phyloP scores from a whole-genome alignment of 2,888 invertebrate genomes.

The Tachina lurida region DNA sequence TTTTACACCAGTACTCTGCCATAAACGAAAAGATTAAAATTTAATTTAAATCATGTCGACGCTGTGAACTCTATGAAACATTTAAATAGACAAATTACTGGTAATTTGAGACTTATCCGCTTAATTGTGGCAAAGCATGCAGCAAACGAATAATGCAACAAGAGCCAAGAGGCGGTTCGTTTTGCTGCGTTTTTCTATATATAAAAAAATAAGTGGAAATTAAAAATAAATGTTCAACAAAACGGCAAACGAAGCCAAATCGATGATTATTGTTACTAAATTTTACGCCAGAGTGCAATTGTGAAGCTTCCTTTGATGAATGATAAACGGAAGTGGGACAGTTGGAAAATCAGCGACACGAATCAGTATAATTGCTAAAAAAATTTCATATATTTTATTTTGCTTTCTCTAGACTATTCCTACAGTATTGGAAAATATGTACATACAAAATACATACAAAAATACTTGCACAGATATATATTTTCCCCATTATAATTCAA shows the following conservation, averaged over 20 bases:
- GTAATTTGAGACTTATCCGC: slow-evolving; percentile 54
- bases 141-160: slow-evolving; percentile 9
- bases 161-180: neutral
- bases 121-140: slow-evolving; percentile 58
- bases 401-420: neutral
- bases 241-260: slow-evolving; percentile 22
- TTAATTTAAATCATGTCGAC: slow-evolving; percentile 24
- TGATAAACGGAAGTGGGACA: slow-evolving; percentile 7
- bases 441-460: neutral
- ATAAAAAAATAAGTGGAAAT: neutral
- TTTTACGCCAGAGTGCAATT: slow-evolving; percentile 35
- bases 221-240: slow-evolving; percentile 18
- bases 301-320: slow-evolving; percentile 18
- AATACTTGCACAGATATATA: neutral
- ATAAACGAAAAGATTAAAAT: slow-evolving; percentile 22
- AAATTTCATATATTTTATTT: slow-evolving; percentile 18
- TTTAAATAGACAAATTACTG: slow-evolving; percentile 53
- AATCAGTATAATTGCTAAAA: neutral
- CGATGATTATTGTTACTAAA: slow-evolving; percentile 17
- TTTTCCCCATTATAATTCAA: slow-evolving; percentile 3
- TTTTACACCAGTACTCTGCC: neutral
- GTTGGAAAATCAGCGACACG: slow-evolving; percentile 3
- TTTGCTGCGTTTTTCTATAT: slow-evolving; percentile 2
- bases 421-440: neutral
- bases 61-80: slow-evolving; percentile 15